Percentiles rank a stretch among this genome's conserved stretches.
Evolutionary conservation across 1,140 invertebrate species (phyloP).

Genomic region (Trachymyrmex cornetzi): DNA sequence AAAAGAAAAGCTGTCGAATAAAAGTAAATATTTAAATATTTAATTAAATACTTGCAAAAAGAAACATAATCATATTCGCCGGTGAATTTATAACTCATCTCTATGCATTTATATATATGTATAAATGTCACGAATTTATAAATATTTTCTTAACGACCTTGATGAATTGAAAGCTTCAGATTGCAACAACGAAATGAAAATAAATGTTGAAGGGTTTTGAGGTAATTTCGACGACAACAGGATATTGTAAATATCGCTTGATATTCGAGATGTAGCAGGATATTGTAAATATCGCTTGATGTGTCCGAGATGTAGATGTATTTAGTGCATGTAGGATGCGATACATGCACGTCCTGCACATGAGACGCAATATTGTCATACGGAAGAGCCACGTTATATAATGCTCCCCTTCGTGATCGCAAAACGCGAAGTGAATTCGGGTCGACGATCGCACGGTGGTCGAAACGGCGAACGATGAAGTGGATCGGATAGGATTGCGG

Average conservation of each 20-base stretch:
- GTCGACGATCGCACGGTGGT: conserved; percentile 48
- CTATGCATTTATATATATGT: background rate
- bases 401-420: conserved; percentile 40
- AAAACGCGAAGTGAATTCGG: conserved; percentile 41
- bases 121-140: background rate
- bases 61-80: background rate
- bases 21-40: background rate
- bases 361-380: conserved; percentile 3
- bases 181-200: background rate
- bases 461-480: conserved; percentile 19
- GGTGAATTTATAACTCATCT: background rate
- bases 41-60: background rate
- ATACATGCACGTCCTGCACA: background rate
- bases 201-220: background rate
- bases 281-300: background rate
- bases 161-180: conserved; percentile 7
- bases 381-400: conserved; percentile 32
- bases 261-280: background rate
- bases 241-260: conserved; percentile 1
- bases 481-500: conserved; percentile 45
- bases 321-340: background rate
- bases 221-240: background rate
- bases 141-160: background rate
- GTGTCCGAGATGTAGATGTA: background rate
- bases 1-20: background rate